Evolutionary conservation across 2,797 vertebrate genomes (phyloP).

Genomic region (Sebastes trivittatus): DNA sequence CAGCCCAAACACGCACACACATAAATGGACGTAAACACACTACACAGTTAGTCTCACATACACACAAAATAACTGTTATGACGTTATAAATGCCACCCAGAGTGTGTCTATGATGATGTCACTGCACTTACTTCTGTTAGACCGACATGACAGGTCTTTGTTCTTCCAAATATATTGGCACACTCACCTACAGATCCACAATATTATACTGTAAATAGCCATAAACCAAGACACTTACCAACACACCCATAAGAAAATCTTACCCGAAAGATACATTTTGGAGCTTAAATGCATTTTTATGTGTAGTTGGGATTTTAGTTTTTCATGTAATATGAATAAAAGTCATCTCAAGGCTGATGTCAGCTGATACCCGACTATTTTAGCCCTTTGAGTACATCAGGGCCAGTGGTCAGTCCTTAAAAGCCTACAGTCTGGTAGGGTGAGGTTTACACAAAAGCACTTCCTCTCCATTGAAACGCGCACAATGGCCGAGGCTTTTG

Average conservation of each 20-base stretch:
- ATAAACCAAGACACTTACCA: neutral
- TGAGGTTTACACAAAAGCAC: conserved; percentile 65
- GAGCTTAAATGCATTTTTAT: conserved; percentile 1
- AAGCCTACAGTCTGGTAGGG: conserved; percentile 54
- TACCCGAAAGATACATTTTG: neutral
- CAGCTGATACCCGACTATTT: conserved; percentile 28
- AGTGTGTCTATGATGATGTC: conserved; percentile 41
- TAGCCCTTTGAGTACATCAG: conserved; percentile 20
- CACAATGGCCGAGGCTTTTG: conserved; percentile 69
- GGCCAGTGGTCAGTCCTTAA: conserved; percentile 56
- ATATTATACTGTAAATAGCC: neutral
- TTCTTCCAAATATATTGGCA: conserved; percentile 7
- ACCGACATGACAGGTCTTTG: conserved; percentile 26
- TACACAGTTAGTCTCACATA: neutral
- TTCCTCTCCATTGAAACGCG: conserved; percentile 62
- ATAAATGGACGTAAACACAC: neutral
- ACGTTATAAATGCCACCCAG: conserved; percentile 42
- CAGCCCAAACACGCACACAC: neutral
- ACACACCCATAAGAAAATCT: neutral
- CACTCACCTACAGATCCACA: neutral
- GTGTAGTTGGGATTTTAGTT: neutral
- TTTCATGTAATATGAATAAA: neutral
- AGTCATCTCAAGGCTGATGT: conserved; percentile 33
- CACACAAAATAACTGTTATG: conserved; percentile 24
- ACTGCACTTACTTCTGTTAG: conserved; percentile 36